Base-by-base conservation (phyloP, 2,113 vertebrate genomes). In the Pyxicephalus adspersus region DNA sequence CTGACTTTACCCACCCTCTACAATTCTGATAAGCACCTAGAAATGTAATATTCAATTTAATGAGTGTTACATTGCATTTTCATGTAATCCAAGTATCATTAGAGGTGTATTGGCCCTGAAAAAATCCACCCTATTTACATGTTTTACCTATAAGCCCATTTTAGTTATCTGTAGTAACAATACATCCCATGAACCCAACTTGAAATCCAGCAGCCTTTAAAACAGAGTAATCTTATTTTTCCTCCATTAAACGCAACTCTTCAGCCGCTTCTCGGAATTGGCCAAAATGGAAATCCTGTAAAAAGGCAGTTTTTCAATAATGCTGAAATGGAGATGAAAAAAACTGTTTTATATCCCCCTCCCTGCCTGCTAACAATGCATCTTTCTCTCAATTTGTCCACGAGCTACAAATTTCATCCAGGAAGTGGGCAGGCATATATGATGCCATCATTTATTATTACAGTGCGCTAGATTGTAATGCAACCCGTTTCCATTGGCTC, bases 401-500 rank as follows among this genome's bases (percentile, higher is more conserved):
- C 71, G 9, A 64, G 45, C 45, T 73, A 55, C 79, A 64, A 34
- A 64, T 72, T 65, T 73, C 63, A 73, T 34, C 45, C 16, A 19
- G 26, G 50, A 58, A 31, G 28, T 64, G 68, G 50, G 45, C 16
- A 64, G 58, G 50, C 34, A 51, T 28, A 65, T 52, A 72, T 34
- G 38, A 67, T 63, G 64, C 54, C 22, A 51, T 64, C 55, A 81
- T 73, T 81, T 81, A 81, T 73, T 74, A 70, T 74, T 64, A 81
- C 79, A 81, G 55, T 81, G 70, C 60, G 45, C 68, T 63, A 64
- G 68, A 81, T 72, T 72, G 68, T 64, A 64, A 55, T 13, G 29
- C 29, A 16, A 19, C 78, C 79, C 68, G 50, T 82, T 77, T 60
- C 76, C 78, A 20, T 85, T 89, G 87, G 78, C 79, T 85, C 84